Percentiles rank a stretch among this genome's conserved stretches.
Evolutionary conservation across 2,797 vertebrate genomes (phyloP).

Genomic region (Cheirogaleus major): DNA sequence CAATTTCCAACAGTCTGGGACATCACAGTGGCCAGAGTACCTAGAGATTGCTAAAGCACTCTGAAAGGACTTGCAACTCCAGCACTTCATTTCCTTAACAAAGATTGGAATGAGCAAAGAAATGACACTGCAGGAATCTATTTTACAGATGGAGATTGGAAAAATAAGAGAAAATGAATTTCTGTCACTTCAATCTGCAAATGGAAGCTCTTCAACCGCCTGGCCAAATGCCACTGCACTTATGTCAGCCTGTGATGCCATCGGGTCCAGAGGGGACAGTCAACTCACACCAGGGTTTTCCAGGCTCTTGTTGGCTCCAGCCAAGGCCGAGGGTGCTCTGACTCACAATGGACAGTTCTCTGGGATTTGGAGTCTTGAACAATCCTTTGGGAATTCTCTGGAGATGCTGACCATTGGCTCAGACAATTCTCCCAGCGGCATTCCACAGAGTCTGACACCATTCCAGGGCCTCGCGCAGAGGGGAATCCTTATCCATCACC

Average conservation of each 20-base stretch:
- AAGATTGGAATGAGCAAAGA: not conserved
- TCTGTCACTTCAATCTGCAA: not conserved
- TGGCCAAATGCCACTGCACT: not conserved
- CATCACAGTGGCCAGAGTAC: not conserved
- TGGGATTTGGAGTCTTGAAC: not conserved
- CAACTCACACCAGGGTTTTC: not conserved
- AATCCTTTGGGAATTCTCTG: not conserved
- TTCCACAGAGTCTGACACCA: not conserved
- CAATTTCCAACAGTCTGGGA: not conserved
- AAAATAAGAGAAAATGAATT: constrained; percentile 56
- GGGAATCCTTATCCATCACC: not conserved
- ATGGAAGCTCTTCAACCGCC: not conserved
- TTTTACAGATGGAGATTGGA: not conserved
- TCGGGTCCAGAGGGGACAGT: not conserved
- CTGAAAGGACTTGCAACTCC: not conserved
- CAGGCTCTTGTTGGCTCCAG: not conserved
- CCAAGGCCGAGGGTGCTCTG: not conserved
- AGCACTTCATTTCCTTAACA: constrained; percentile 59
- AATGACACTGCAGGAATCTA: not conserved
- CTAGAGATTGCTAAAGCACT: not conserved
- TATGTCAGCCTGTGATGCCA: not conserved
- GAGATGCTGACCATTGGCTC: not conserved
- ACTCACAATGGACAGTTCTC: not conserved
- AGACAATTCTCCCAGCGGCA: not conserved
- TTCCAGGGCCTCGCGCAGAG: not conserved